A percentile compares a stretch with the other conserved stretches of the same genome.
phyloP scores from a whole-genome alignment of 2,113 vertebrate genomes.

The Mustelus asterias region DNA sequence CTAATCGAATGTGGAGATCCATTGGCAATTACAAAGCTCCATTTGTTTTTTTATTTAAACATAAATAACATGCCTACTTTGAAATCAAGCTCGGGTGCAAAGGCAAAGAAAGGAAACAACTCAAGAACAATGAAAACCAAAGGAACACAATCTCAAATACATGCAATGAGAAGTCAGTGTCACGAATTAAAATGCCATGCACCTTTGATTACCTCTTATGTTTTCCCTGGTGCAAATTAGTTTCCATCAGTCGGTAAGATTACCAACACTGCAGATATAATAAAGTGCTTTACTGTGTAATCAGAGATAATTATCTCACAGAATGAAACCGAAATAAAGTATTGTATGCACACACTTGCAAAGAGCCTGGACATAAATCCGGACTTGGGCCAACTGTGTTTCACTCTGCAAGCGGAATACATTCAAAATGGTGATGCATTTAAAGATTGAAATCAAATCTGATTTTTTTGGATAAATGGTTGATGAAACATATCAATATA shows the following conservation, averaged over 20 bases:
- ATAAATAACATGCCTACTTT: too few relatives aligned
- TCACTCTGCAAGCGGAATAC: background rate
- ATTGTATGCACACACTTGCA: background rate
- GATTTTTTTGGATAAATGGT: background rate
- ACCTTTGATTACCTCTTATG: constrained; percentile 14
- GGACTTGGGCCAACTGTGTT: background rate
- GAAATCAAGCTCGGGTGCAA: background rate
- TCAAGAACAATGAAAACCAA: background rate
- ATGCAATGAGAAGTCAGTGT: background rate
- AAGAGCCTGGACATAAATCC: background rate
- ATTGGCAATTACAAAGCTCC: background rate
- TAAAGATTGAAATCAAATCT: background rate
- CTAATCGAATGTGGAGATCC: background rate
- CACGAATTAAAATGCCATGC: constrained; percentile 20
- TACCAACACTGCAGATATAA: constrained; percentile 27
- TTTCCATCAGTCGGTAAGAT: constrained; percentile 23
- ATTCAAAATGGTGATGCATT: background rate
- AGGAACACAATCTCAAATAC: background rate
- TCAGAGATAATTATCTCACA: constrained; percentile 19
- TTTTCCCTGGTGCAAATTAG: background rate
- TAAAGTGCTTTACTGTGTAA: constrained; percentile 4
- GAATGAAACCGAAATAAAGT: constrained; percentile 5
- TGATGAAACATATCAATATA: background rate
- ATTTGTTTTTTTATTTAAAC: background rate
- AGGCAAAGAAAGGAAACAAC: background rate